A percentile compares a stretch with the other conserved stretches of the same genome.
Evolutionary conservation across 2,113 vertebrate species (phyloP).

Genomic region (Phaethon lepturus): DNA sequence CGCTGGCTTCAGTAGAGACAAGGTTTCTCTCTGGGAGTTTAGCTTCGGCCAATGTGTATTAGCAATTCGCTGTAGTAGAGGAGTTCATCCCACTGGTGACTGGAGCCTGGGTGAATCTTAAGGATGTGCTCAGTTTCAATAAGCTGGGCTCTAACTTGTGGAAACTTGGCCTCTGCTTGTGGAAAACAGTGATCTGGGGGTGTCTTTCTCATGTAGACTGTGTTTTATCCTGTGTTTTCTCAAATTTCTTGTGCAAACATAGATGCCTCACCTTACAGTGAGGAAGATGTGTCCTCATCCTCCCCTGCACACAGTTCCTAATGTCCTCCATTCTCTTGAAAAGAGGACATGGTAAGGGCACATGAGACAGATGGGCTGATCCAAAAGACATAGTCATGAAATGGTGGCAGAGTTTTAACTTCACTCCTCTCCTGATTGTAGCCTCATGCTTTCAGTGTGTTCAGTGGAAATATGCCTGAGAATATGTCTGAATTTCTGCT

Average conservation of each 20-base stretch:
- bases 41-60: not conserved
- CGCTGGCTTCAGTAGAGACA: not conserved
- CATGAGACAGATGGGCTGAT: not conserved
- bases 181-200: not conserved
- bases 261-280: not conserved
- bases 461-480: not conserved
- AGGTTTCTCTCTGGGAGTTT: not conserved
- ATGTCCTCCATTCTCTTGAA: not conserved
- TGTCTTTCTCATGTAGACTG: not conserved
- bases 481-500: constrained; percentile 28
- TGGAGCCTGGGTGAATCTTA: not conserved
- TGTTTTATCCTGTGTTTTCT: not conserved
- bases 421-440: not conserved
- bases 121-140: not conserved
- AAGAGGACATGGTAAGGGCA: not conserved
- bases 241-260: not conserved
- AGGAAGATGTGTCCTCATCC: not conserved
- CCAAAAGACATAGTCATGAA: not conserved
- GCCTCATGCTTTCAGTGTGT: not conserved
- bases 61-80: not conserved
- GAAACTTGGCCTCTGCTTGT: not conserved
- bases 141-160: not conserved
- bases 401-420: not conserved
- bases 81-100: not conserved
- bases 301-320: not conserved